Evolutionary conservation across 1,140 invertebrate genomes (phyloP).

Genomic region (Tetraneura akinire): DNA sequence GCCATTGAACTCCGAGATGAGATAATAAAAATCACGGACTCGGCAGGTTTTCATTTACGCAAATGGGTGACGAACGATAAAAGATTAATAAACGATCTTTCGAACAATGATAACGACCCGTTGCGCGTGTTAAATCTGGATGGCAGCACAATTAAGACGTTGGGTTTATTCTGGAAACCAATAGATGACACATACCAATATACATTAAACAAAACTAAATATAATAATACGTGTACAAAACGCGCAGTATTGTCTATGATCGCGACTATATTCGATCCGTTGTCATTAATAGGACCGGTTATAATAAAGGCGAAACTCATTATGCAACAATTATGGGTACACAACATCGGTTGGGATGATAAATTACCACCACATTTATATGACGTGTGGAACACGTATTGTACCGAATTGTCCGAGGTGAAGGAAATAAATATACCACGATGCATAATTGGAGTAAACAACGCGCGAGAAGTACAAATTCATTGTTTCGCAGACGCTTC

Average conservation of each 20-base stretch:
- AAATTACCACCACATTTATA: neutral
- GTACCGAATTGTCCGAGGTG: conserved; percentile 4
- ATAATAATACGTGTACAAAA: conserved; percentile 33
- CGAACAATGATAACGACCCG: neutral
- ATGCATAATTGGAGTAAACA: neutral
- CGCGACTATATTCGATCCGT: conserved; percentile 53
- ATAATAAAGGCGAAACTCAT: conserved; percentile 49
- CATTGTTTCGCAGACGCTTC: conserved; percentile 46
- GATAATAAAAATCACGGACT: neutral
- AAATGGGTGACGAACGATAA: neutral
- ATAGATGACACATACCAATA: neutral
- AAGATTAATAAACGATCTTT: neutral
- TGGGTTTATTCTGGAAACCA: neutral
- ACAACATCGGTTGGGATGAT: conserved; percentile 51
- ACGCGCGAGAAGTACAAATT: neutral
- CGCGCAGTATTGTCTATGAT: conserved; percentile 52
- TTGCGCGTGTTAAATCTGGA: neutral
- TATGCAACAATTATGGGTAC: conserved; percentile 53
- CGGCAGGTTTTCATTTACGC: neutral
- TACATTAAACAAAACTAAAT: neutral
- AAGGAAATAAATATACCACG: conserved; percentile 48
- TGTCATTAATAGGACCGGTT: conserved; percentile 52
- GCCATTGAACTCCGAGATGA: neutral
- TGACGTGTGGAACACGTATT: conserved; percentile 34
- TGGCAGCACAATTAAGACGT: neutral